Percentiles rank a stretch among this genome's conserved stretches.
These are phyloP conservation scores for Gymnocheta viridis DNA, from an alignment of 2,888 invertebrate species.

Conservation along the genomic window DNA sequence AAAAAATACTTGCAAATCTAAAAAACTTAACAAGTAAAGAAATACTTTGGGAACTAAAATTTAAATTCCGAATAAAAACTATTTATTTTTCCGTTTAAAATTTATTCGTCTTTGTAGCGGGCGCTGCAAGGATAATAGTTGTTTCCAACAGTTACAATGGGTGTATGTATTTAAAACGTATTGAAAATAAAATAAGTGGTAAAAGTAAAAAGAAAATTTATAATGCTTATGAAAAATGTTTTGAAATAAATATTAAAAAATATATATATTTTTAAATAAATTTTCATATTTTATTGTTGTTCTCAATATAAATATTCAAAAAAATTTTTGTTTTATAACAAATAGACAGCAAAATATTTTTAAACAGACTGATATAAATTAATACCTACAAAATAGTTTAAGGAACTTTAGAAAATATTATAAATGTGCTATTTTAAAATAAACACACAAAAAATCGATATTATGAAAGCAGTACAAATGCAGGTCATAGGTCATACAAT, in stretches of 20 bases:
- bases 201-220: background rate
- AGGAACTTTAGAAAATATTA: background rate
- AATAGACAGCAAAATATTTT: background rate
- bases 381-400: background rate
- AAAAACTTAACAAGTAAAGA: conserved; percentile 10
- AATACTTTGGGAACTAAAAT: conserved; percentile 23
- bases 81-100: background rate
- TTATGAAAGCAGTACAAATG: too few relatives aligned
- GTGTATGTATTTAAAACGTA: conserved; percentile 47
- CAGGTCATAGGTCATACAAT: too few relatives aligned
- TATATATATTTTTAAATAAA: too few relatives aligned
- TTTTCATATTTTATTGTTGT: too few relatives aligned
- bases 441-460: too few relatives aligned
- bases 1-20: background rate
- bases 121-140: background rate
- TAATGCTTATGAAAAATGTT: background rate
- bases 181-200: background rate
- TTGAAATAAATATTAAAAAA: too few relatives aligned
- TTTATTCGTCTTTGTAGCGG: background rate
- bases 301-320: too few relatives aligned
- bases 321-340: too few relatives aligned
- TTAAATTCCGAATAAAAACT: background rate
- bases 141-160: conserved; percentile 7
- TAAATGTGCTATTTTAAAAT: too few relatives aligned
- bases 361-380: too few relatives aligned